Evolutionary conservation across 1,140 invertebrate species (phyloP), one percentile per base, ranked within the genome.

Genomic region (Stegodyphus dumicola): DNA sequence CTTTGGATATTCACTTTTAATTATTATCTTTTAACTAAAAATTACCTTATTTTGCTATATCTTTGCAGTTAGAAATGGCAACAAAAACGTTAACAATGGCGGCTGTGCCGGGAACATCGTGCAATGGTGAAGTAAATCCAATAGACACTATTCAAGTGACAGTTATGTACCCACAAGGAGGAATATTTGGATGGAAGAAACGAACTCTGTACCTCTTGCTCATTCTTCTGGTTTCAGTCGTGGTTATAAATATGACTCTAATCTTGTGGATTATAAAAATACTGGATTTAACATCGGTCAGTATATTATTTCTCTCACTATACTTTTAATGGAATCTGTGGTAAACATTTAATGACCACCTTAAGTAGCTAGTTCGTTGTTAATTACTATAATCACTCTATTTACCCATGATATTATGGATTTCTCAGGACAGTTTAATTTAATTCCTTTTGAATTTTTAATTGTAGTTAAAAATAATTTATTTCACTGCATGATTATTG

Each of bases 241-340:
- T 98, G 86, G 94, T 98, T 88, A 92, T 98, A 78, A 99, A 99
- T 91, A 92, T 99, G 87, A 95, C 95, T 6, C 92, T 99, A 15
- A 98, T 97, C 0, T 92, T 99, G 56, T 99, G 97, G 97, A 95
- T 99, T 77, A 93, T 99, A 87, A 95, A 95, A 90, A 95, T 98
- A 81, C 94, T 98, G 92, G 95, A 96, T 91, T 95, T 99, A 89
- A 96, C 94, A 85, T 93, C 95, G 90, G 97, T 99, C 92, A 95
- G 95, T 92, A 6, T 10, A 60, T 10, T 15, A 60, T 60, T 60
- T 33, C 33, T 33, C 33, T 33, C 33, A 33, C 33, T 33, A 3
- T 33, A 33, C 33, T 33, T 33, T 33, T 33, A 33, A 3, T 33
- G 33, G 3, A 33, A 33, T 33, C 1, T 33, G 33, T 33, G 33